phyloP scores from a whole-genome alignment of 2,797 vertebrate species.

The Petrocephalus schoutedeni region DNA sequence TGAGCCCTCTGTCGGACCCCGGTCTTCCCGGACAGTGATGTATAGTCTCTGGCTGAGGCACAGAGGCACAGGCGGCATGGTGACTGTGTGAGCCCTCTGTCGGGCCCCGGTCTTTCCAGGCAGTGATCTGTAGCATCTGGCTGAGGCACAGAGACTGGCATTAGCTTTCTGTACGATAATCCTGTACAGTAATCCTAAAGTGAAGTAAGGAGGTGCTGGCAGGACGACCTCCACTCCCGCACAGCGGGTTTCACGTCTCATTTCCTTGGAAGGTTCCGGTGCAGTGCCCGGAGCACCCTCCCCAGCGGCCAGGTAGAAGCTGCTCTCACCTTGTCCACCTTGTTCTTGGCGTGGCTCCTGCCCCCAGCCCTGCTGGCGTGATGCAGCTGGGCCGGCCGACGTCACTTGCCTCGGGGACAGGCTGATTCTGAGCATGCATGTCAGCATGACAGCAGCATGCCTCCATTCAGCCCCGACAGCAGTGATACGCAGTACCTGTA shows the following conservation, averaged over 20 bases:
- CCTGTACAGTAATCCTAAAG: not conserved
- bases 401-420: not conserved
- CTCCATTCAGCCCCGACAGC: not conserved
- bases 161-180: not conserved
- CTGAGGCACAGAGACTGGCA: not conserved
- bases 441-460: not conserved
- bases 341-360: not conserved
- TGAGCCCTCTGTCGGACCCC: not conserved
- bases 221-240: not conserved
- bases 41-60: not conserved
- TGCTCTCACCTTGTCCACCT: not conserved
- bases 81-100: not conserved
- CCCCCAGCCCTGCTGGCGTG: not conserved
- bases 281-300: not conserved
- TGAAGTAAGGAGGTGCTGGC: not conserved
- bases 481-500: not conserved
- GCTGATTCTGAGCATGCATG: not conserved
- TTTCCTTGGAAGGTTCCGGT: not conserved
- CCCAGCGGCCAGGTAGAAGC: not conserved
- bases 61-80: not conserved
- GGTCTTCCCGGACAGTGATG: not conserved
- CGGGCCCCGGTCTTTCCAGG: not conserved
- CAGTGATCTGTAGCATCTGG: not conserved
- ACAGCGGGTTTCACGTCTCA: not conserved
- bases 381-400: not conserved